Evolutionary conservation across 1,140 invertebrate species (phyloP).

Genomic region (Bombus huntii): DNA sequence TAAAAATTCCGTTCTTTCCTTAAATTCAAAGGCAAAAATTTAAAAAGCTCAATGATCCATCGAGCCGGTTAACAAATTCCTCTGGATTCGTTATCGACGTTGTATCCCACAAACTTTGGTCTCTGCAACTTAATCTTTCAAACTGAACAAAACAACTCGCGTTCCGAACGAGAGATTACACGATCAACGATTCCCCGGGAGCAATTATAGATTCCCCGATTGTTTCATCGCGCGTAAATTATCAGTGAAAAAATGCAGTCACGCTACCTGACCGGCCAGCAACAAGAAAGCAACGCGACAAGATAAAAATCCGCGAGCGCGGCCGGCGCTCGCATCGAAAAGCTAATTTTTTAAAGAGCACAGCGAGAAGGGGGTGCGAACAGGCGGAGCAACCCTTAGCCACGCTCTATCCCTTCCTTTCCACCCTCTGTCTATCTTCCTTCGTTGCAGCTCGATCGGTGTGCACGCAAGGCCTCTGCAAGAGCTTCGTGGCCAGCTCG

Average conservation of each 20-base stretch:
- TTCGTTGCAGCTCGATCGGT: constrained; percentile 54
- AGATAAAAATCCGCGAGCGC: constrained; percentile 37
- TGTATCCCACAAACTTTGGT: background rate
- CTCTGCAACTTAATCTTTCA: background rate
- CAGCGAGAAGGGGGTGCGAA: constrained; percentile 64
- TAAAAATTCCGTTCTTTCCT: background rate
- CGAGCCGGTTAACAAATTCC: background rate
- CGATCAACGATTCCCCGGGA: background rate
- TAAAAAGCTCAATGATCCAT: background rate
- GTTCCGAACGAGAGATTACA: background rate
- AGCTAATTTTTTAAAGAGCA: constrained; percentile 72
- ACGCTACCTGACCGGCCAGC: background rate
- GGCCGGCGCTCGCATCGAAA: constrained; percentile 37
- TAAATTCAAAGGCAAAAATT: no score
- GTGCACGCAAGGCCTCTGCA: constrained; percentile 63
- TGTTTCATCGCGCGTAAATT: constrained; percentile 43
- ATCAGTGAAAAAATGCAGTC: constrained; percentile 17
- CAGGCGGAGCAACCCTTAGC: constrained; percentile 56
- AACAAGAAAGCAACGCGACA: constrained; percentile 25
- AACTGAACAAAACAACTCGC: background rate
- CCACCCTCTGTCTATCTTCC: constrained; percentile 19
- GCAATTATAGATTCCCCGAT: constrained; percentile 24
- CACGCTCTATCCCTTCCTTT: background rate
- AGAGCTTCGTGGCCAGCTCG: constrained; percentile 64
- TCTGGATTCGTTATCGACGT: background rate